Conservation (phyloP, 2,113 vertebrate genomes). For the Podilymbus podiceps region DNA sequence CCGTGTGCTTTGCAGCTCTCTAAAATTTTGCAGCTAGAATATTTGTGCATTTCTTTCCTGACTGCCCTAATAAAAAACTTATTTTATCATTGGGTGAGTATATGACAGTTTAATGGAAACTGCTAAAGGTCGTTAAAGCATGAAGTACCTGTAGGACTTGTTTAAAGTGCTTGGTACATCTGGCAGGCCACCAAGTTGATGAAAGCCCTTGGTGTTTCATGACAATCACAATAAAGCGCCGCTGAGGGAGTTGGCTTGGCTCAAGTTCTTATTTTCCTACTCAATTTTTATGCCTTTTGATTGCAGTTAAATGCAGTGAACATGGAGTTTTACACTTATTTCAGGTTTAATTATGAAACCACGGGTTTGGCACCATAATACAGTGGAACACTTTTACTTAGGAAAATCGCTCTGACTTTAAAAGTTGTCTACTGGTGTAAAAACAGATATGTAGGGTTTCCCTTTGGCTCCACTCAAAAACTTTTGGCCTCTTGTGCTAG, state of each 20-base stretch:
- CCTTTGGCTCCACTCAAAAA: not conserved
- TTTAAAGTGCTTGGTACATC: not conserved
- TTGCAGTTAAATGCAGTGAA: not conserved
- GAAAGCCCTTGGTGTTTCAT: conserved; percentile 21
- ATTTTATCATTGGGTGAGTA: not conserved
- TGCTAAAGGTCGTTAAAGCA: not conserved
- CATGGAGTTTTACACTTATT: not conserved
- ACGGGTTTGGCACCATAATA: not conserved
- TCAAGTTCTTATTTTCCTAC: conserved; percentile 16
- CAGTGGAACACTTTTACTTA: not conserved
- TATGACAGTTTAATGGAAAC: not conserved
- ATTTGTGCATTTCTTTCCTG: not conserved
- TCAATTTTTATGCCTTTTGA: conserved; percentile 34
- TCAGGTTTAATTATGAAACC: conserved; percentile 26
- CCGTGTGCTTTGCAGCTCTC: not conserved
- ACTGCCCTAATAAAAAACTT: not conserved
- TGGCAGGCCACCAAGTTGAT: conserved; percentile 27
- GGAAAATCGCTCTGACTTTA: not conserved
- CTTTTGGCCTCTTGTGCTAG: not conserved
- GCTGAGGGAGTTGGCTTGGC: not conserved
- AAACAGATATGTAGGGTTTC: not conserved
- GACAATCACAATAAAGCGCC: conserved; percentile 10
- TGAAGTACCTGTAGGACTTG: conserved; percentile 20
- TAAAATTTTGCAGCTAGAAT: not conserved
- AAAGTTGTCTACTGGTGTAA: not conserved